A percentile compares a stretch with the other conserved stretches of the same genome.
Conservation (phyloP, 2,888 invertebrate species). For the Clostera curtula region DNA sequence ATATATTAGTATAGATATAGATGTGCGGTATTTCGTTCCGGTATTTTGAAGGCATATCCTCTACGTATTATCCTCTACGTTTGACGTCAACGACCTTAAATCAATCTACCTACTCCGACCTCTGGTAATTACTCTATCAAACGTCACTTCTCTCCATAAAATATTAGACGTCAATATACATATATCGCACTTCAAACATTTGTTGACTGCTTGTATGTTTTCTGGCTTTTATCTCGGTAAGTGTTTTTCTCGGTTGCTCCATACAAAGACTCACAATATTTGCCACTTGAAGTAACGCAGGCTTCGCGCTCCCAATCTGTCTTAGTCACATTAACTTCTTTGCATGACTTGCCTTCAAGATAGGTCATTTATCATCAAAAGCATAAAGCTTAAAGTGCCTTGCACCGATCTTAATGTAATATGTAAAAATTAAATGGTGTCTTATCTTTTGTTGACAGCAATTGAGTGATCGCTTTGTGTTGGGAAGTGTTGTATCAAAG, state of each 20-base stretch:
- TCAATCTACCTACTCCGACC: too few species aligned
- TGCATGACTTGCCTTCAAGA: constrained; percentile 6
- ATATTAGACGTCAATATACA: too few species aligned
- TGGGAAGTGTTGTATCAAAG: constrained; percentile 28
- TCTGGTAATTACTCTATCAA: too few species aligned
- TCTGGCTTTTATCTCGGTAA: constrained; percentile 27
- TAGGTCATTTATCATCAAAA: constrained; percentile 16
- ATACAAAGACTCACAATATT: constrained; percentile 30
- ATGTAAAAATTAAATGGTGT: constrained; percentile 37
- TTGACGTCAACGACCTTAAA: too few species aligned
- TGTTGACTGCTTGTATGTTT: constrained; percentile 22
- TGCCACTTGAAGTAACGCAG: constrained; percentile 26
- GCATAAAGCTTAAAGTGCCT: constrained; percentile 14
- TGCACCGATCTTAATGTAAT: constrained; percentile 13
- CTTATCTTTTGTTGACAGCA: constrained; percentile 41
- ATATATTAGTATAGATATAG: too few species aligned
- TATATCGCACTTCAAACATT: not conserved
- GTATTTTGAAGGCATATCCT: too few species aligned
- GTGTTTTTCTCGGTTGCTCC: constrained; percentile 30
- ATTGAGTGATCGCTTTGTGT: constrained; percentile 36
- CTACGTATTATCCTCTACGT: too few species aligned
- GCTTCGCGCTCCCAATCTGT: constrained; percentile 30
- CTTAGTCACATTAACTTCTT: constrained; percentile 25
- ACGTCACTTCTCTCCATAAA: too few species aligned
- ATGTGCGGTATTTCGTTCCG: too few species aligned